Conservation (phyloP, 2,888 invertebrate species). For the Dysmachus trigonus region DNA sequence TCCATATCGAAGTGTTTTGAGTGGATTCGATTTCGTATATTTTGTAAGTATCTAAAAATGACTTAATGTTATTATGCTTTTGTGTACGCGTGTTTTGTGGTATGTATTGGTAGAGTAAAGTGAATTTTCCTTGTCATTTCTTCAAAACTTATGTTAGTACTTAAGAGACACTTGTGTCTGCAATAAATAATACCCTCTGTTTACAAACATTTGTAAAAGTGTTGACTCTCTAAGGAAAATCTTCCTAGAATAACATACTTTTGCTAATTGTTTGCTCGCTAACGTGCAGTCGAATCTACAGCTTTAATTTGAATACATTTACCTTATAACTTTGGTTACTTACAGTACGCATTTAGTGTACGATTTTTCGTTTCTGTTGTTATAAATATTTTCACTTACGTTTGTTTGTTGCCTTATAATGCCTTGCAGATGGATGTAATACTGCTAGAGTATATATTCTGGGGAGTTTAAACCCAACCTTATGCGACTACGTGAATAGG, state of each 20-base stretch:
- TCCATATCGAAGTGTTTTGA: background rate
- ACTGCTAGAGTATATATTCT: slow-evolving; percentile 31
- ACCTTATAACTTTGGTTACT: slow-evolving; percentile 26
- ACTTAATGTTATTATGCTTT: slow-evolving; percentile 14
- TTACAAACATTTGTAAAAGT: slow-evolving; percentile 35
- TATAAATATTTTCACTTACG: slow-evolving; percentile 36
- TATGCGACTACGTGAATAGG: slow-evolving; percentile 28
- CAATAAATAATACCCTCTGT: slow-evolving; percentile 27
- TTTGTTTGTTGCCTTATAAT: slow-evolving; percentile 37
- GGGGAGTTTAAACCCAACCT: slow-evolving; percentile 7
- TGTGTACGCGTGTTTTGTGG: slow-evolving; percentile 16
- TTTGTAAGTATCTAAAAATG: slow-evolving; percentile 30
- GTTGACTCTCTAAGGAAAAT: slow-evolving; percentile 33
- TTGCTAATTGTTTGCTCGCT: slow-evolving; percentile 32
- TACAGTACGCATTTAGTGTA: slow-evolving; percentile 44
- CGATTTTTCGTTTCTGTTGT: slow-evolving; percentile 31
- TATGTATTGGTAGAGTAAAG: slow-evolving; percentile 4
- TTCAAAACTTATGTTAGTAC: slow-evolving; percentile 5
- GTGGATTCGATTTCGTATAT: slow-evolving; percentile 25
- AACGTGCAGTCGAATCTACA: slow-evolving; percentile 40
- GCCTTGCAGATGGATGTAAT: slow-evolving; percentile 41
- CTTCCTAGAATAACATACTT: slow-evolving; percentile 32
- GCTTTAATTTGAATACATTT: slow-evolving; percentile 40
- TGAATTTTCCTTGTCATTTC: background rate
- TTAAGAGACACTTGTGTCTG: slow-evolving; percentile 31